Evolutionary conservation across 1,140 invertebrate genomes (phyloP).

Genomic region (Caerostris darwini): DNA sequence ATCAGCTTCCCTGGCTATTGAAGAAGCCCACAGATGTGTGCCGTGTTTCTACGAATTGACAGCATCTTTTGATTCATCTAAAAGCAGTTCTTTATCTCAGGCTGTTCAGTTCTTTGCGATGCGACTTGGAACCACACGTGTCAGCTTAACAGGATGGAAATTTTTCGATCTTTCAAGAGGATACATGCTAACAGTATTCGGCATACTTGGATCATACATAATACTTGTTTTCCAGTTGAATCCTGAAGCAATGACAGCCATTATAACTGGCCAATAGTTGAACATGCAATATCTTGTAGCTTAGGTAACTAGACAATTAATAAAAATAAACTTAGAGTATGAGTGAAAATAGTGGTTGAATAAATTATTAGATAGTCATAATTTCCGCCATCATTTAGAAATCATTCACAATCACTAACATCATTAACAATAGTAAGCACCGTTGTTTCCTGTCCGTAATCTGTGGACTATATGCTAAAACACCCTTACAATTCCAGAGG

Average conservation of each 20-base stretch:
- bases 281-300: neutral
- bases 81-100: neutral
- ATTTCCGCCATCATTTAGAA: neutral
- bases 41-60: conserved; percentile 21
- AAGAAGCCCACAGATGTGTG: conserved; percentile 23
- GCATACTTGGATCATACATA: conserved; percentile 54
- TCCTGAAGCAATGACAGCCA: conserved; percentile 36
- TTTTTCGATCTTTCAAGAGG: conserved; percentile 53
- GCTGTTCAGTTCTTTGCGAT: conserved; percentile 1
- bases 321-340: neutral
- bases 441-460: too few relatives aligned
- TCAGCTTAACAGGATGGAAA: conserved; percentile 56
- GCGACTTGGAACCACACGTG: neutral
- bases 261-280: neutral
- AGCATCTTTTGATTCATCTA: neutral
- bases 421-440: too few relatives aligned
- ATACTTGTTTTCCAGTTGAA: conserved; percentile 66
- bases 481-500: too few relatives aligned
- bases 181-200: conserved; percentile 56
- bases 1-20: conserved; percentile 38
- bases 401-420: too few relatives aligned
- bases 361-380: neutral
- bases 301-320: neutral
- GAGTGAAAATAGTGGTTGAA: neutral
- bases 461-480: too few relatives aligned